These are phyloP conservation scores for Agrilus planipennis DNA, from an alignment of 1,140 invertebrate species.

Conservation along the genomic window DNA sequence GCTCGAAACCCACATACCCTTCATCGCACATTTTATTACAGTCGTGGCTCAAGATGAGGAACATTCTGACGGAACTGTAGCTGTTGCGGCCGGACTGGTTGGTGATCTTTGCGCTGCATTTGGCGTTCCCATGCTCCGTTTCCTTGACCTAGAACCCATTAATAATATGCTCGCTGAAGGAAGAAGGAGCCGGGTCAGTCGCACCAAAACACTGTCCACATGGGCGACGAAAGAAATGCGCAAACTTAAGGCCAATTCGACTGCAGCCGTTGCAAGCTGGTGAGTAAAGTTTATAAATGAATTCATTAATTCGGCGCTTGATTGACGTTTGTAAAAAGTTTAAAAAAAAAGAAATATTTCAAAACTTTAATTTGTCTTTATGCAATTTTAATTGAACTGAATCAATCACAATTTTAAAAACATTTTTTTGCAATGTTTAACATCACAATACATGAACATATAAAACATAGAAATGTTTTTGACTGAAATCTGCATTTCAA, in stretches of 20 bases:
- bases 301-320: too few species aligned
- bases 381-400: too few species aligned
- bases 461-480: too few species aligned
- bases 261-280: slow-evolving; percentile 46
- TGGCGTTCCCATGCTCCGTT: slow-evolving; percentile 64
- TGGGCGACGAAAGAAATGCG: slow-evolving; percentile 94
- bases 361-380: too few species aligned
- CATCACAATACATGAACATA: too few species aligned
- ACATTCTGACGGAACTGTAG: slow-evolving; percentile 75
- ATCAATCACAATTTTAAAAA: too few species aligned
- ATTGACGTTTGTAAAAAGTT: too few species aligned
- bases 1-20: slow-evolving; percentile 73
- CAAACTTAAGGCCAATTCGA: slow-evolving; percentile 54
- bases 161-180: slow-evolving; percentile 74
- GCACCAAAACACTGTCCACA: slow-evolving; percentile 77
- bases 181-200: slow-evolving; percentile 66
- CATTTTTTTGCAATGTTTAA: too few species aligned
- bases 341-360: too few species aligned
- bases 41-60: slow-evolving; percentile 71
- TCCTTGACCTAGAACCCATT: slow-evolving; percentile 76
- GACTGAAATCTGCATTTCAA: too few species aligned
- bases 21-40: slow-evolving; percentile 80
- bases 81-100: slow-evolving; percentile 71
- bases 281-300: too few species aligned
- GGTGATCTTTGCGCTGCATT: slow-evolving; percentile 90